These are phyloP conservation scores for Gerris buenoi DNA, from an alignment of 1,140 invertebrate species.

Conservation along the genomic window DNA sequence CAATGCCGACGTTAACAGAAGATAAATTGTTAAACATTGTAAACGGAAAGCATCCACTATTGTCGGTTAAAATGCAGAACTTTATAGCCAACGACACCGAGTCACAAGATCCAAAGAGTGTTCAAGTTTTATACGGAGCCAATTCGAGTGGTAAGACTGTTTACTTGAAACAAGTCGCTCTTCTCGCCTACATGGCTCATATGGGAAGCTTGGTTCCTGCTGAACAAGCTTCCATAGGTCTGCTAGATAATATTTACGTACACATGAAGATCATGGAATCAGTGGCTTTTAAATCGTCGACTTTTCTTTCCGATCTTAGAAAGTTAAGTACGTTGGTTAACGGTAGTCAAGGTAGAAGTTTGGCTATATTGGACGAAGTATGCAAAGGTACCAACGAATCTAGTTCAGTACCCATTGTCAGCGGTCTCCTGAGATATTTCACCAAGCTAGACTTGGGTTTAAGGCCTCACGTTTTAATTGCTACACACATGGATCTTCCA, in stretches of 20 bases:
- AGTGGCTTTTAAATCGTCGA: constrained; percentile 7
- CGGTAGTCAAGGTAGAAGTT: background rate
- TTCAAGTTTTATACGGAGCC: constrained; percentile 73
- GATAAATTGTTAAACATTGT: constrained; percentile 42
- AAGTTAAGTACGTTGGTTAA: constrained; percentile 7
- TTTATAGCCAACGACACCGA: constrained; percentile 59
- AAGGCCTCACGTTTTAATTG: constrained; percentile 10
- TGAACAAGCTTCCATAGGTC: constrained; percentile 46
- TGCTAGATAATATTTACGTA: constrained; percentile 56
- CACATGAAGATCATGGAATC: constrained; percentile 35
- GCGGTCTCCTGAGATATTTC: constrained; percentile 7
- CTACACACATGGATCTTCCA: constrained; percentile 7
- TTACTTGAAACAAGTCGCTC: constrained; percentile 48
- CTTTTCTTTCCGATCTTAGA: constrained; percentile 11
- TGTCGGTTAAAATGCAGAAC: constrained; percentile 44
- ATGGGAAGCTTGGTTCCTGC: constrained; percentile 81
- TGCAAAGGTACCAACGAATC: constrained; percentile 13
- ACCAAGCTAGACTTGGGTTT: background rate
- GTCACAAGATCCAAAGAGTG: constrained; percentile 35
- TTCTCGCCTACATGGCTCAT: constrained; percentile 70
- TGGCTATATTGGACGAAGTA: constrained; percentile 12
- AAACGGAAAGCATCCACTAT: constrained; percentile 61
- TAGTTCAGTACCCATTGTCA: constrained; percentile 10
- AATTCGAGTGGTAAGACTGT: constrained; percentile 87
- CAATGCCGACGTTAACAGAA: constrained; percentile 4